These are phyloP conservation scores for Willisornis vidua DNA, from an alignment of 2,113 vertebrate species.

Conservation along the genomic window DNA sequence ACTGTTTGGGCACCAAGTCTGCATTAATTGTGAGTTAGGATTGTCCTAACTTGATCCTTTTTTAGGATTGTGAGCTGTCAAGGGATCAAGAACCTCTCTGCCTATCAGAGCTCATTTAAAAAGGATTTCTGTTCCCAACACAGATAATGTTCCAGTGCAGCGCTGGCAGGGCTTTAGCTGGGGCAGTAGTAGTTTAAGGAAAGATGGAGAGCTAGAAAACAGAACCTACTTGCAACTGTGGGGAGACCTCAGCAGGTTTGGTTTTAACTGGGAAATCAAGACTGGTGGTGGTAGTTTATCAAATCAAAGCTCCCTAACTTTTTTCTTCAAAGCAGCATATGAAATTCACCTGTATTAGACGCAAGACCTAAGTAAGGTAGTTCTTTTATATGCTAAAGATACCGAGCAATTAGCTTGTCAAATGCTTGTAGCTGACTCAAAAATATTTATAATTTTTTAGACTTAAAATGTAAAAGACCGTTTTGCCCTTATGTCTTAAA, in stretches of 20 bases:
- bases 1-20: background rate
- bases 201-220: background rate
- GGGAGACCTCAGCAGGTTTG: background rate
- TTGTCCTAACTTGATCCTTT: background rate
- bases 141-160: rapidly evolving
- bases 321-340: background rate
- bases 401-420: background rate
- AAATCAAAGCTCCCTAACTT: background rate
- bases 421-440: background rate
- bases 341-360: background rate
- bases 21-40: background rate
- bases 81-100: background rate
- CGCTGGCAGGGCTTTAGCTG: background rate
- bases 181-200: background rate
- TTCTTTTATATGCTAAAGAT: background rate
- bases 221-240: background rate
- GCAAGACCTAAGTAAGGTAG: background rate
- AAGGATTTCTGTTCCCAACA: background rate
- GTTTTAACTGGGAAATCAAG: background rate
- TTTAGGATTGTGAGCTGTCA: background rate
- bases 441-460: background rate
- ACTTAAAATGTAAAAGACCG: background rate
- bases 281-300: background rate
- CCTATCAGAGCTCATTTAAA: background rate
- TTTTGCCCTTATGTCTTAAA: background rate